Evolutionary conservation across 2,113 vertebrate genomes (phyloP).

Genomic region (Myanophis thanlyinensis): DNA sequence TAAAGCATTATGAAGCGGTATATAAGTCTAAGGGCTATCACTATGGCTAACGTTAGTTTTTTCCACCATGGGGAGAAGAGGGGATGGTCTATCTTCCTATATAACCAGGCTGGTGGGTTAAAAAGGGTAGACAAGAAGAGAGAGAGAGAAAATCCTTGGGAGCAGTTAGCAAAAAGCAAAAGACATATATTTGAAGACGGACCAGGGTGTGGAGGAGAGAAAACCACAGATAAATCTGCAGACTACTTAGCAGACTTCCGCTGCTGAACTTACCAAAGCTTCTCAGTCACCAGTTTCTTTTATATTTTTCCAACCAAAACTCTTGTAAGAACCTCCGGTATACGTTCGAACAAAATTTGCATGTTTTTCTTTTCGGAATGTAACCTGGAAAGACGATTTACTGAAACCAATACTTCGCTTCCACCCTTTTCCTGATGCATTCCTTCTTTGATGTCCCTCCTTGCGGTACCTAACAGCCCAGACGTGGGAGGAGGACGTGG

Average conservation of each 20-base stretch:
- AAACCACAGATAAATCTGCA: conserved; percentile 34
- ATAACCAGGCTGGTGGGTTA: neutral
- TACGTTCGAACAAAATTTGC: conserved; percentile 38
- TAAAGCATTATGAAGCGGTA: no score
- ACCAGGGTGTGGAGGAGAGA: conserved; percentile 39
- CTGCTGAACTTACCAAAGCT: neutral
- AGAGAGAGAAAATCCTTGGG: fast-evolving
- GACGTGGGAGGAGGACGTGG: neutral
- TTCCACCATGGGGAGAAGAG: neutral
- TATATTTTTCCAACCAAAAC: conserved; percentile 21
- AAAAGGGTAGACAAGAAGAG: neutral
- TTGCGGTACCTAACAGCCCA: neutral
- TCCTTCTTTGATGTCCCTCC: conserved; percentile 9
- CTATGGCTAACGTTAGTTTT: neutral
- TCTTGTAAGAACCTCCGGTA: conserved; percentile 30
- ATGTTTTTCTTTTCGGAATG: neutral
- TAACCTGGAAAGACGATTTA: neutral
- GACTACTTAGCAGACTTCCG: conserved; percentile 26
- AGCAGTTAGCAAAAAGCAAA: neutral
- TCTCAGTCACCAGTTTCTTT: neutral
- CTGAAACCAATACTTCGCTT: neutral
- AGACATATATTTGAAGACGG: conserved; percentile 1
- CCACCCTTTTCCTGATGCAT: neutral
- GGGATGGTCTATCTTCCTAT: neutral
- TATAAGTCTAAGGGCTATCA: neutral